Evolutionary conservation across 2,797 vertebrate genomes (phyloP), one percentile per base, ranked within the genome.

Genomic region (Nyctibius grandis): DNA sequence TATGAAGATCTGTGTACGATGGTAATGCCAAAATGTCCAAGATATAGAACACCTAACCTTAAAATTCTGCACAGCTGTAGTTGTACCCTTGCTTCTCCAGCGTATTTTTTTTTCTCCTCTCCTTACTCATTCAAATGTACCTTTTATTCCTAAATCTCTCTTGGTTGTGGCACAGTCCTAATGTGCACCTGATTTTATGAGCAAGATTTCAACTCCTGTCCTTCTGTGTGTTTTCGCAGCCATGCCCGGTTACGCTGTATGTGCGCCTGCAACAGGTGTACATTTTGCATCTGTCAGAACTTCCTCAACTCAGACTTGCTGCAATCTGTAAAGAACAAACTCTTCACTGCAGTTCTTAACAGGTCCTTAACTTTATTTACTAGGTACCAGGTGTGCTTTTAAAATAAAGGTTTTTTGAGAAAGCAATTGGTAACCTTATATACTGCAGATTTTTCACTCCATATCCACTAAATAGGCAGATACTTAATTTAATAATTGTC

Each of bases 281-380:
- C 99, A 97, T 99, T 99, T 99, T 99, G 99, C 99, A 98, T 99
- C 98, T 99, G 98, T 99, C 99, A 99, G 98, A 99, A 99, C 98
- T 98, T 99, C 98, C 99, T 99, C 98, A 99, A 98, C 99, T 99
- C 98, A 99, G 99, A 99, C 98, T 98, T 99, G 98, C 98, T 99
- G 98, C 99, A 98, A 98, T 99, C 98, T 97, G 98, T 99, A 99
- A 99, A 99, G 99, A 99, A 99, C 98, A 99, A 99, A 98, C 98
- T 99, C 98, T 98, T 98, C 99, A 99, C 99, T 97, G 98, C 98
- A 98, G 97, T 99, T 98, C 98, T 99, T 98, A 99, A 99, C 99
- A 99, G 99, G 99, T 99, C 98, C 98, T 99, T 98, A 98, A 98
- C 98, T 98, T 98, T 98, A 97, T 98, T 98, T 98, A 98, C 96